Evolutionary conservation across 1,140 invertebrate species (phyloP), one percentile per base, ranked within the genome.

Genomic region (Cherax quadricarinatus): DNA sequence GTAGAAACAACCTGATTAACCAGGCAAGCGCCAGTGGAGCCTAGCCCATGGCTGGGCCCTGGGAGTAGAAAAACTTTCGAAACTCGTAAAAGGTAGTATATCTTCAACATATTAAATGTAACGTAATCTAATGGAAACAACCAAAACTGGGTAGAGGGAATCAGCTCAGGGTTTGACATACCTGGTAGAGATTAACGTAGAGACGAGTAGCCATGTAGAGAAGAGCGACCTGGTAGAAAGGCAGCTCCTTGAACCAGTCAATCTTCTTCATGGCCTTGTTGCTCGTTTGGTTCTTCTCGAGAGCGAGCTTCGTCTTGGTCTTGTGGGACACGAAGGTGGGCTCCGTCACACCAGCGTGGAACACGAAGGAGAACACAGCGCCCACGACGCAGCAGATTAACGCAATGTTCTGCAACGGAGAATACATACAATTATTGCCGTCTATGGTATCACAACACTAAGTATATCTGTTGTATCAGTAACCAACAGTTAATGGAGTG

Each of bases 181-280:
- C 93, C 91, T 93, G 93, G 41, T 97, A 97, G 62, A 99, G 95
- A 96, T 99, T 99, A 12, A 98, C 97, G 94, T 97, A 98, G 70
- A 99, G 95, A 94, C 98, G 96, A 16, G 98, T 98, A 49, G 96
- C 96, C 98, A 99, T 99, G 94, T 99, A 99, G 79, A 99, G 95
- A 0, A 97, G 94, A 79, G 86, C 92, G 30, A 95, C 94, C 93
- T 94, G 95, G 94, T 97, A 97, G 93, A 97, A 96, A 78, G 95
- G 95, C 21, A 94, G 93, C 95, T 98, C 97, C 94, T 96, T 96
- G 48, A 98, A 94, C 96, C 96, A 96, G 91, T 95, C 95, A 80
- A 94, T 94, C 94, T 95, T 95, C 12, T 88, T 94, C 94, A 95
- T 95, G 5, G 21, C 83, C 53, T 70, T 86, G 18, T 51, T 24